Evolutionary conservation across 2,888 invertebrate genomes (phyloP), one percentile per base, ranked within the genome.

Genomic region (Fragum sueziense): DNA sequence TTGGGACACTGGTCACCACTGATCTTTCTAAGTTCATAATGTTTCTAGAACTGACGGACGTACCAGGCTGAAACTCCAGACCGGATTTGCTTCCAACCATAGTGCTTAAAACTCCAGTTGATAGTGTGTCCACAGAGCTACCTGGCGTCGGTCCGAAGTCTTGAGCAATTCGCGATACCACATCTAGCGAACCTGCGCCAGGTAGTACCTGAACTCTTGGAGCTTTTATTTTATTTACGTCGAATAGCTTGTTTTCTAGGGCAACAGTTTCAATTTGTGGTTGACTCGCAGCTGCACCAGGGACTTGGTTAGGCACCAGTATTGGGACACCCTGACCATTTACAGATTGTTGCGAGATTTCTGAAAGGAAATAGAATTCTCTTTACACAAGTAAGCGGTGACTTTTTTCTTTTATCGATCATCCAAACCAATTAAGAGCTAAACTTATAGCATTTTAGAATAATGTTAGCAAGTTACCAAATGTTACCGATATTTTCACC

Each of bases 241-340:
- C 83, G 59, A 83, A 83, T 2, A 83, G 59, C 76, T 83, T 83
- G 37, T 83, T 83, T 77, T 83, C 83, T n/a, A 83, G 57, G 1
- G 83, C 83, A 25, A 80, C 68, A 9, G 83, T 83, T 61, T 37
- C 75, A 6, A 82, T 68, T 27, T 14, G 17, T 22, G 77, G 81
- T 70, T 76, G 73, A n/a, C 61, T 73, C 3, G 29, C n/a, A 0
- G 33, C 14, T 25, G 31, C 51, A 34, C 73, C 78, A 22, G 61
- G 70, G 7, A 65, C 47, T 17, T 74, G 70, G 25, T 65, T 70
- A 20, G 54, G 47, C 20, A 69, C 34, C 25, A 73, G 33, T 47
- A 80, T 67, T 25, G 80, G 62, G 17, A 80, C 67, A 0, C 80
- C 76, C 3, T 69, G 72, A 25, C 80, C 76, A 22, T 52, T 54